Percentiles rank a stretch among this genome's conserved stretches.
Evolutionary conservation across 2,113 vertebrate species (phyloP).

Genomic region (Semicossyphus pulcher): DNA sequence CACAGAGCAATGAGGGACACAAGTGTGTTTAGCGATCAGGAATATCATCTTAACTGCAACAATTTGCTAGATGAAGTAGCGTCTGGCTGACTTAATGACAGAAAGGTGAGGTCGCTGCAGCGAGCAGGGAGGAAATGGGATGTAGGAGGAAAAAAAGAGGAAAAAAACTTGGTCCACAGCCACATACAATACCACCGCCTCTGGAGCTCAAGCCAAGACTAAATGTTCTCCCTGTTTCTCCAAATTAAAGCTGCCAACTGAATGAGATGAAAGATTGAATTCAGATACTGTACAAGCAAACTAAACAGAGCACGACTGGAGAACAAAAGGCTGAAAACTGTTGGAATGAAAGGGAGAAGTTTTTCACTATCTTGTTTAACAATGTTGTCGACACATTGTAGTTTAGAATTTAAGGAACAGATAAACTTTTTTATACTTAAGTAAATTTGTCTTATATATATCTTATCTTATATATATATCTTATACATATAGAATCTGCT

Average conservation of each 20-base stretch:
- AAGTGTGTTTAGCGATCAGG: constrained; percentile 51
- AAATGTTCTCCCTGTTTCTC: constrained; percentile 51
- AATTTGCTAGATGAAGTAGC: constrained; percentile 82
- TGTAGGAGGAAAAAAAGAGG: background rate
- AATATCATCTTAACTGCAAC: constrained; percentile 73
- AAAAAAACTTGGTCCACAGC: constrained; percentile 22
- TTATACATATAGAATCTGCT: too few species aligned
- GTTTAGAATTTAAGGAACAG: background rate
- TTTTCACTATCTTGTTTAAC: background rate
- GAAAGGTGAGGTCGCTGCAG: constrained; percentile 68
- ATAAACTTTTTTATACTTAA: background rate
- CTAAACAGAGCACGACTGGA: background rate
- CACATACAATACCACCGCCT: constrained; percentile 17
- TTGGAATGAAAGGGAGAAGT: background rate
- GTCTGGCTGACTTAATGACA: constrained; percentile 78
- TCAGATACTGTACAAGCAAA: constrained; percentile 35
- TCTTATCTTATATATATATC: too few species aligned
- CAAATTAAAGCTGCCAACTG: constrained; percentile 42
- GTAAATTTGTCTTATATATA: background rate
- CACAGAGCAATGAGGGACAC: constrained; percentile 27
- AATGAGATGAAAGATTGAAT: constrained; percentile 55
- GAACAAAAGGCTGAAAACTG: constrained; percentile 8
- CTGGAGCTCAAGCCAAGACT: constrained; percentile 40
- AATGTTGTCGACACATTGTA: background rate
- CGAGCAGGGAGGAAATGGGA: constrained; percentile 4